Evolutionary conservation across 2,888 invertebrate species (phyloP).

Genomic region (Noctuana brunneofusca): DNA sequence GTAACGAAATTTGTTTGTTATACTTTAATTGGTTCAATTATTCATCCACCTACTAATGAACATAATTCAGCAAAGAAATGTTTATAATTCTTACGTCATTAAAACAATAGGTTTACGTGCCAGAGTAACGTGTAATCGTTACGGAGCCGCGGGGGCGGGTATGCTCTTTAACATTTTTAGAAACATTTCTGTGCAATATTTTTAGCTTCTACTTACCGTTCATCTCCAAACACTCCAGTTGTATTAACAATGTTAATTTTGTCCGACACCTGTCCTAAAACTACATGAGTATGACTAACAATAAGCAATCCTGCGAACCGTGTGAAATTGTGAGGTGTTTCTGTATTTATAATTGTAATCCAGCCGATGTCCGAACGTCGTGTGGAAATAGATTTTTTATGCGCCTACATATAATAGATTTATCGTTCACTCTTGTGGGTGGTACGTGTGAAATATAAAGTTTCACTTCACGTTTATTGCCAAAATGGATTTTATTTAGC

Average conservation of each 20-base stretch:
- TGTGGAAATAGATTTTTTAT: slow-evolving; percentile 48
- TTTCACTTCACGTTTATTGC: slow-evolving; percentile 22
- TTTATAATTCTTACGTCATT: slow-evolving; percentile 24
- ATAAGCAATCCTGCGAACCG: slow-evolving; percentile 40
- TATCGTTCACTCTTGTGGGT: slow-evolving; percentile 40
- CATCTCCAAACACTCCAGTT: slow-evolving; percentile 16
- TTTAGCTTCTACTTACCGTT: slow-evolving; percentile 19
- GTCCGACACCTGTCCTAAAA: slow-evolving; percentile 25
- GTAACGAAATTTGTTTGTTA: no score
- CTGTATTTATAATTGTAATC: slow-evolving; percentile 46
- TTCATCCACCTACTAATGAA: slow-evolving; percentile 20
- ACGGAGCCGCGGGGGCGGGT: slow-evolving; percentile 17
- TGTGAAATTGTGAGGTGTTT: slow-evolving; percentile 46
- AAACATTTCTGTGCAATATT: slow-evolving; percentile 19
- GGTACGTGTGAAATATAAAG: slow-evolving; percentile 35
- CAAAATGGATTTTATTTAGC: slow-evolving; percentile 21
- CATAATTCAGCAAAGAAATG: slow-evolving; percentile 29
- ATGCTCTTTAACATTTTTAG: slow-evolving; percentile 16
- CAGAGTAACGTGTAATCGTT: slow-evolving; percentile 10
- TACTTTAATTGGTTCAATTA: not conserved
- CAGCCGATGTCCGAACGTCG: slow-evolving; percentile 39
- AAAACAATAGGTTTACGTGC: slow-evolving; percentile 22
- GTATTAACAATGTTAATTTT: slow-evolving; percentile 11
- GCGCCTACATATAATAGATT: slow-evolving; percentile 39
- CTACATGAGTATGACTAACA: slow-evolving; percentile 40